Evolutionary conservation across 2,113 vertebrate genomes (phyloP), one percentile per base, ranked within the genome.

Genomic region (Mesembrinibis cayennensis): DNA sequence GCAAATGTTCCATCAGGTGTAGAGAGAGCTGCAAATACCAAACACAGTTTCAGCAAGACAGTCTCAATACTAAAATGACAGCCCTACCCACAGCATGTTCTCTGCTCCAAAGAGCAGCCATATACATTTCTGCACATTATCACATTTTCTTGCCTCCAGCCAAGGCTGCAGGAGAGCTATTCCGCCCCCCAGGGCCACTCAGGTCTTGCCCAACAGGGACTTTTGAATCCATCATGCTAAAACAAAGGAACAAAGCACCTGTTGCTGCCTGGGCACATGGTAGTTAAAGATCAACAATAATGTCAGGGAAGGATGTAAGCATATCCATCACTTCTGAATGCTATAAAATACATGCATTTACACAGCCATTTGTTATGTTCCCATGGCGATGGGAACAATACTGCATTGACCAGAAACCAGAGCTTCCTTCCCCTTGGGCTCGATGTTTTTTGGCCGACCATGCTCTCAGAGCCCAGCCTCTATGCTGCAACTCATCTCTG

Each of bases 211-310:
- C 53, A 91, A 34, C 26, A 84, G 52, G 5, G 63, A 49, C n/a
- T 58, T 93, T 29, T 78, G 67, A 94, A 88, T 66, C 55, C 50
- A 59, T 47, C 13, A 3, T 4, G 9, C 42, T 88, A 70, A 83
- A 95, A 97, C 85, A 95, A 94, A 95, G 79, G 85, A 93, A 93
- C 92, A 93, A 90, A 96, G 85, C 71, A 92, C 82, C 90, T 92
- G 66, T 42, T 90, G 79, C 90, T 88, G 79, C 89, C 67, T 71
- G n/a, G 40, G 82, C 47, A 55, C 9, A 5, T 5, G 26, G 77
- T 47, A 65, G 87, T 93, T 96, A 93, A 88, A 93, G 79, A 91
- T 77, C 74, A 92, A 63, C 50, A 7, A 66, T 72, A 72, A 82
- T 11, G 58, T n/a, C 9, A 58, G 85, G 88, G 72, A 95, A 93